phyloP scores from a whole-genome alignment of 2,113 vertebrate species.

The Thunnus thynnus region DNA sequence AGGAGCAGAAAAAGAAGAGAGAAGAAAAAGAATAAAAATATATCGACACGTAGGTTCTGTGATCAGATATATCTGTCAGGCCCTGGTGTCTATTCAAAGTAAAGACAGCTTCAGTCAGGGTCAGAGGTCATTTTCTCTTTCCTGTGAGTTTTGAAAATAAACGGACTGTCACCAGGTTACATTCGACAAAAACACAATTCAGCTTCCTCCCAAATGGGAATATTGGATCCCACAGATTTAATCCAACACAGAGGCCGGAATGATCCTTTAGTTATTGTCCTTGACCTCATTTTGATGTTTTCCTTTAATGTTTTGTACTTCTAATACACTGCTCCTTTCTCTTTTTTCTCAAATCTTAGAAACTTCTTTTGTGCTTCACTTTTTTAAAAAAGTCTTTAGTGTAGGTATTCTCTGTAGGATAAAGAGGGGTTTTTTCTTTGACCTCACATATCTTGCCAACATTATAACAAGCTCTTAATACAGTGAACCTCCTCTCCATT shows the following conservation, averaged over 20 bases:
- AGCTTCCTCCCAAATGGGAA: slow-evolving; percentile 48
- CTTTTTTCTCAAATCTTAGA: background rate
- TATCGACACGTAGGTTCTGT: background rate
- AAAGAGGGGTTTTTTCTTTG: background rate
- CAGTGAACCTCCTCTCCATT: slow-evolving; percentile 8
- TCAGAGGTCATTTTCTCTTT: slow-evolving; percentile 48
- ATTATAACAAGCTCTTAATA: background rate
- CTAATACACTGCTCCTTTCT: background rate
- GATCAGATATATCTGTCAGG: slow-evolving; percentile 11
- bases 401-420: background rate
- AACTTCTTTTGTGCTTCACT: background rate
- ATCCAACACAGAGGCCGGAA: slow-evolving; percentile 5
- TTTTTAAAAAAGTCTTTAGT: background rate
- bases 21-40: too few relatives aligned
- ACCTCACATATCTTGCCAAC: background rate
- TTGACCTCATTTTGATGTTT: slow-evolving; percentile 32
- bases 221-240: background rate
- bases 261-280: background rate
- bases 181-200: slow-evolving; percentile 38
- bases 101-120: slow-evolving; percentile 17
- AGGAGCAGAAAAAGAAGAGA: background rate
- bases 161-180: slow-evolving; percentile 31
- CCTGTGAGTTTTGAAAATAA: slow-evolving; percentile 49
- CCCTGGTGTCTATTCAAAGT: slow-evolving; percentile 56
- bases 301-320: slow-evolving; percentile 9